phyloP scores from a whole-genome alignment of 2,888 invertebrate species.

The Meliscaeva auricollis region DNA sequence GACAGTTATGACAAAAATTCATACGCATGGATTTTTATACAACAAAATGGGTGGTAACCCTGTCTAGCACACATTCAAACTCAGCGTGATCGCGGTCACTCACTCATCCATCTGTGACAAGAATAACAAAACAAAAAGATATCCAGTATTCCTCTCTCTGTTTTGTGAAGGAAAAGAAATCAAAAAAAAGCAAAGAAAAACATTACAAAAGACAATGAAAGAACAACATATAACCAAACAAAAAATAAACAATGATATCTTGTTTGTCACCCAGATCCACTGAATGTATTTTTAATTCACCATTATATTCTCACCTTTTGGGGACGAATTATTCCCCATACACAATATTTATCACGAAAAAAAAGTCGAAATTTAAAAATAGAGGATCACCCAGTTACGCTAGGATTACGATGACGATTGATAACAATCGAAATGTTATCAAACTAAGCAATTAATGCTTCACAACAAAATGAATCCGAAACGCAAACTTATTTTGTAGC shows the following conservation, averaged over 20 bases:
- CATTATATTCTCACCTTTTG: constrained; percentile 42
- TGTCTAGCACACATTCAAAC: constrained; percentile 40
- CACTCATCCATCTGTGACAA: constrained; percentile 44
- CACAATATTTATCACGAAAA: background rate
- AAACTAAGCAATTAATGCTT: background rate
- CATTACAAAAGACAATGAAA: constrained; percentile 44
- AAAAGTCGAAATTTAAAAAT: background rate
- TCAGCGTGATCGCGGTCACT: constrained; percentile 48
- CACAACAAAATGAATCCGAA: constrained; percentile 5
- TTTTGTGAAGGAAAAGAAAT: no score
- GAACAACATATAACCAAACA: constrained; percentile 1
- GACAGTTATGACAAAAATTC: no score
- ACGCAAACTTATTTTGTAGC: constrained; percentile 21
- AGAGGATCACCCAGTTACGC: background rate
- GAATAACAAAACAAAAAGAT: constrained; percentile 46
- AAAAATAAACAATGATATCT: constrained; percentile 18
- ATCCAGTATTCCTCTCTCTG: constrained; percentile 12
- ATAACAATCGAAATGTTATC: constrained; percentile 32
- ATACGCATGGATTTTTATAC: no score
- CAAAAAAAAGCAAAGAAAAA: constrained; percentile 44
- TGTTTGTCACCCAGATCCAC: constrained; percentile 36
- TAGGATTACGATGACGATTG: background rate
- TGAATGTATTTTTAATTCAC: constrained; percentile 26
- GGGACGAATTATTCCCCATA: constrained; percentile 13
- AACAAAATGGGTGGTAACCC: constrained; percentile 4